A percentile compares a stretch with the other conserved stretches of the same genome.
These are phyloP conservation scores for Scaptomyza hsui DNA, from an alignment of 1,140 invertebrate genomes.

Conservation along the genomic window DNA sequence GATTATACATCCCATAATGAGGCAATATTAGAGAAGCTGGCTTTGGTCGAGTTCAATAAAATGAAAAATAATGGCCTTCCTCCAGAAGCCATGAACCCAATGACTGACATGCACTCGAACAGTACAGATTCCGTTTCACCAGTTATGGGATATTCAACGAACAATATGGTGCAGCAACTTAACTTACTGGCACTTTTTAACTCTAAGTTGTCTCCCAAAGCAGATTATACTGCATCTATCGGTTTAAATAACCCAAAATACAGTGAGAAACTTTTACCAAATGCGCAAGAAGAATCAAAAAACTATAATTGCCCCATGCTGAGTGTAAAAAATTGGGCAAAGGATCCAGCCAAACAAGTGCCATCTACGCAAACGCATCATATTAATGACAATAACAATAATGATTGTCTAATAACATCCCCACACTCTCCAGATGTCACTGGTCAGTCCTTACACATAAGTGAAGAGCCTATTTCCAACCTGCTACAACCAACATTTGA, in stretches of 20 bases:
- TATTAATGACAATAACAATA: conserved; percentile 68
- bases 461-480: conserved; percentile 19
- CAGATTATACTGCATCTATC: conserved; percentile 56
- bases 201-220: conserved; percentile 52
- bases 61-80: conserved; percentile 82
- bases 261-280: background rate
- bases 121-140: conserved; percentile 16
- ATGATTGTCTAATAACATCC: conserved; percentile 64
- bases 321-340: conserved; percentile 85
- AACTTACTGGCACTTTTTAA: conserved; percentile 67
- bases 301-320: conserved; percentile 59
- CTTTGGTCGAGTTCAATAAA: conserved; percentile 59
- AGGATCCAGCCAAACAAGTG: conserved; percentile 71
- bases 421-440: conserved; percentile 68
- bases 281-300: conserved; percentile 39
- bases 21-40: conserved; percentile 62
- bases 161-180: conserved; percentile 61
- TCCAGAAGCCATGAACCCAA: conserved; percentile 74
- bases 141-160: conserved; percentile 48
- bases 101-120: conserved; percentile 9
- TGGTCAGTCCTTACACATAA: conserved; percentile 11
- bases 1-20: conserved; percentile 66
- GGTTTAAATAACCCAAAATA: conserved; percentile 10
- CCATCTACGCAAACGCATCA: conserved; percentile 47
- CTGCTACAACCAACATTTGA: conserved; percentile 41